Base-by-base conservation (phyloP, 2,888 invertebrate species). In the Atherix ibis region DNA sequence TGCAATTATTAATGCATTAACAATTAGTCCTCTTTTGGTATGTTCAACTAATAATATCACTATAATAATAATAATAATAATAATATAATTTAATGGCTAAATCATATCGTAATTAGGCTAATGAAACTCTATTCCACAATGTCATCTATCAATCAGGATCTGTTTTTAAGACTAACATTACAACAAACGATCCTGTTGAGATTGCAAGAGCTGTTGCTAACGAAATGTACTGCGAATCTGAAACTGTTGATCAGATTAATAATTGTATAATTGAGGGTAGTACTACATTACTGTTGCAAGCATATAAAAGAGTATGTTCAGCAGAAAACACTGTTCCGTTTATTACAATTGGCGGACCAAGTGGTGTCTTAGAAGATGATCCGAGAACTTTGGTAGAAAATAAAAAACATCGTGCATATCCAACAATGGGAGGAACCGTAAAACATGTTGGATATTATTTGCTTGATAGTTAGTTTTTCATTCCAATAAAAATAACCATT, bases 141-240 rank as follows among this genome's bases (percentile, higher is more conserved):
- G 57, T 52, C 3, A 64, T 66, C 31, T 43, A 58, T 4, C 59
- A 63, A 40, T 64, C 64, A 39, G 64, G 64, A 0, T 55, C 60
- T 17, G 53, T 55, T 0, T 38, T 59, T 4, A 54, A 55, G 34
- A 51, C 53, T 10, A 64, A 62, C 58, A 54, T 58, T 1, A 46
- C 61, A 6, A 58, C 63, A 40, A 37, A 39, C 9, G 41, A 53
- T 31, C 53, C 57, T 2, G 42, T 45, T n/a, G 10, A 27, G 5
- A 26, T 26, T 31, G 36, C 32, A 13, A 18, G 24, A 15, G 27
- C 33, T 10, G 47, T 49, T 29, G 49, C 52, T 2, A 42, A 38
- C n/a, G 22, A 22, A 22, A 22, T 22, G 22, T n/a, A n/a, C n/a
- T n/a, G n/a, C n/a, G n/a, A 22, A 22, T 22, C 22, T 8, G 22